Conservation (phyloP, 2,797 vertebrate species). For the Xenentodon cancila region DNA sequence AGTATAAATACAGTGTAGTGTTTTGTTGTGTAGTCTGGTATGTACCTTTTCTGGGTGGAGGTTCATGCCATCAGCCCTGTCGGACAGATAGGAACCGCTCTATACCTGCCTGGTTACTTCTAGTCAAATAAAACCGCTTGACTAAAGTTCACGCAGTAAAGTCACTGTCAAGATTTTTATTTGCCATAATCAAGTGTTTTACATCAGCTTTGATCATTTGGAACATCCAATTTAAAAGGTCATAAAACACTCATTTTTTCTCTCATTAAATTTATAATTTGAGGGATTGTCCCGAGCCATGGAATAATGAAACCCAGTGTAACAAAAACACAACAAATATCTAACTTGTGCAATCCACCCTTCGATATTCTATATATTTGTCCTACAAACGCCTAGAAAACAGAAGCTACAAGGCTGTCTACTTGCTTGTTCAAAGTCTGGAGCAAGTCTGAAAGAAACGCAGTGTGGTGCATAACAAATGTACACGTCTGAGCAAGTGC, state of each 20-base stretch:
- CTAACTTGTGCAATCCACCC: too few species aligned
- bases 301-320: too few species aligned
- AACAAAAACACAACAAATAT: too few species aligned
- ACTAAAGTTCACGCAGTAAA: too few species aligned
- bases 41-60: slow-evolving; percentile 28
- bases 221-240: slow-evolving; percentile 35
- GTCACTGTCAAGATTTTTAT: background rate
- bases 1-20: slow-evolving; percentile 3
- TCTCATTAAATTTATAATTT: background rate
- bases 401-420: slow-evolving; percentile 20
- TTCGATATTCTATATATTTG: too few species aligned
- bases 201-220: slow-evolving; percentile 51
- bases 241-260: slow-evolving; percentile 16
- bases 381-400: slow-evolving; percentile 19
- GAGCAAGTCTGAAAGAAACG: slow-evolving; percentile 50
- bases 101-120: slow-evolving; percentile 9
- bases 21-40: too few species aligned
- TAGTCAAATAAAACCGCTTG: too few species aligned
- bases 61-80: slow-evolving; percentile 28
- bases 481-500: slow-evolving; percentile 4
- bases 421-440: slow-evolving; percentile 27
- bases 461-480: slow-evolving; percentile 35
- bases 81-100: slow-evolving; percentile 39
- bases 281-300: background rate
- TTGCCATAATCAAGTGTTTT: slow-evolving; percentile 45